Evolutionary conservation across 2,113 vertebrate genomes (phyloP).

Genomic region (Apteryx owenii): DNA sequence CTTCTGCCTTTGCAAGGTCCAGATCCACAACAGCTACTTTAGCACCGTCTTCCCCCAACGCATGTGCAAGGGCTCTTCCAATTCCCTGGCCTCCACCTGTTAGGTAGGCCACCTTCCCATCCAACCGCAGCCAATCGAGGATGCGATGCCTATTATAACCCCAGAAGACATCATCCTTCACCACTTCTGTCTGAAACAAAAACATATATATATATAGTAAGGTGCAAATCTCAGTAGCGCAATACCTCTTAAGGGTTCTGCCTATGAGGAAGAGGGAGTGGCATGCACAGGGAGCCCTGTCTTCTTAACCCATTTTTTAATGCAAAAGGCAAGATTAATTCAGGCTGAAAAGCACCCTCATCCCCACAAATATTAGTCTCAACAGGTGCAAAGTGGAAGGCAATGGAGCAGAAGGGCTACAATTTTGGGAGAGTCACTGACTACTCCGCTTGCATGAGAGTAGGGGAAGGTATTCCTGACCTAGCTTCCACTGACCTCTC

Average conservation of each 20-base stretch:
- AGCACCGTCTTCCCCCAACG: slow-evolving; percentile 81
- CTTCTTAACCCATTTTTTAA: background rate
- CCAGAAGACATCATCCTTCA: slow-evolving; percentile 78
- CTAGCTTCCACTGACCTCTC: background rate
- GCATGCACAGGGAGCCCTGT: background rate
- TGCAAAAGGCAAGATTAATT: background rate
- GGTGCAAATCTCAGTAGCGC: background rate
- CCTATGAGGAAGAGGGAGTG: background rate
- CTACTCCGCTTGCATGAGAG: background rate
- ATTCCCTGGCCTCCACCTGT: slow-evolving; percentile 83
- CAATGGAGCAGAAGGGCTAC: background rate
- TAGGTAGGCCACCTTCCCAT: slow-evolving; percentile 80
- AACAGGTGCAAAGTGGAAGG: background rate
- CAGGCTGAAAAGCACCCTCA: background rate
- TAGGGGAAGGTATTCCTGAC: background rate
- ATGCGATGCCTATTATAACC: slow-evolving; percentile 66
- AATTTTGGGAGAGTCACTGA: background rate
- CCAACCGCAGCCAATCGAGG: slow-evolving; percentile 79
- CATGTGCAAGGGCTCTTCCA: slow-evolving; percentile 82
- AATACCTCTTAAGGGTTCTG: background rate
- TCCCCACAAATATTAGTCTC: background rate
- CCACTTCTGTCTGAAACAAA: slow-evolving; percentile 19
- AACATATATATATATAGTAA: rapidly evolving
- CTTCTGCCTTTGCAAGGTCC: slow-evolving; percentile 77
- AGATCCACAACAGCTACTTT: slow-evolving; percentile 82